phyloP scores from a whole-genome alignment of 2,797 vertebrate species.

The Hypotaenidia philippensis region DNA sequence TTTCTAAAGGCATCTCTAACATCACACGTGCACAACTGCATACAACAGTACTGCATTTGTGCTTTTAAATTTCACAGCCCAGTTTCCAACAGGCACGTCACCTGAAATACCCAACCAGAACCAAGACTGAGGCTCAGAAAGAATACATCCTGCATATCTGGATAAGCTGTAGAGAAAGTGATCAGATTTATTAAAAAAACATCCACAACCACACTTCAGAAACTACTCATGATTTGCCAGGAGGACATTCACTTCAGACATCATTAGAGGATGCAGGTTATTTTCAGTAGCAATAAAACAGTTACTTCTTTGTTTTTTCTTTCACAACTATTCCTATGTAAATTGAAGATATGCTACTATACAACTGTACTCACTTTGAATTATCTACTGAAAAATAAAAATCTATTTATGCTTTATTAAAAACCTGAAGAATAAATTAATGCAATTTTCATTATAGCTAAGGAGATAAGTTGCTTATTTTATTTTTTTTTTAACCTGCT shows the following conservation, averaged over 20 bases:
- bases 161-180: neutral
- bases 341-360: neutral
- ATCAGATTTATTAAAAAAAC: neutral
- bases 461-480: neutral
- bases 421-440: neutral
- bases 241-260: neutral
- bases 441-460: neutral
- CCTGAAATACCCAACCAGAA: neutral
- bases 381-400: neutral
- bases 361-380: neutral
- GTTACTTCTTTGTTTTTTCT: neutral
- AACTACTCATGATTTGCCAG: neutral
- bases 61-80: neutral
- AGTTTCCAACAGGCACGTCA: fast-evolving
- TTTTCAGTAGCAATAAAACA: neutral
- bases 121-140: neutral
- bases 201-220: neutral
- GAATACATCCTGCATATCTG: neutral
- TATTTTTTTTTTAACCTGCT: neutral
- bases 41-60: neutral
- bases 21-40: neutral
- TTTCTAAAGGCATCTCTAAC: neutral
- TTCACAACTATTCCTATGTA: neutral
- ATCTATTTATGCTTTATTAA: neutral
- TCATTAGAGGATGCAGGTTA: neutral